Conservation (phyloP, 1,140 invertebrate species). For the Luehdorfia chinensis region DNA sequence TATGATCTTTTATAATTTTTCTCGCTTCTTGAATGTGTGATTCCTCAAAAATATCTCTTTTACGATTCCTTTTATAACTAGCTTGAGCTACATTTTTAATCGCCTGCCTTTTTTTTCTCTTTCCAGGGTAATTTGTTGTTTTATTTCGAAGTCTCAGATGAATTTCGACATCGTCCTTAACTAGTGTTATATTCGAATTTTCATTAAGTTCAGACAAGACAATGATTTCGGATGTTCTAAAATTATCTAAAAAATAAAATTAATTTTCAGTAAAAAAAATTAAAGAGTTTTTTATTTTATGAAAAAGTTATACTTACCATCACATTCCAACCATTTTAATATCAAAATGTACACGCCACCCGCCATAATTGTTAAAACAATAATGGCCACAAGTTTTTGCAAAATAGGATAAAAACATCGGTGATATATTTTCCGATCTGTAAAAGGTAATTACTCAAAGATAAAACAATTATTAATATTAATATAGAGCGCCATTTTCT, state of each 20-base stretch:
- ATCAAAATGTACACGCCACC: slow-evolving; percentile 33
- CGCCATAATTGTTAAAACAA: slow-evolving; percentile 27
- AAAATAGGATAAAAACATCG: slow-evolving; percentile 25
- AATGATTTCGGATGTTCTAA: slow-evolving; percentile 37
- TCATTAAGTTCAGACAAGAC: slow-evolving; percentile 35
- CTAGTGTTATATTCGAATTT: slow-evolving; percentile 34
- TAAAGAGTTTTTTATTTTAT: slow-evolving; percentile 24
- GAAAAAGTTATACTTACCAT: too few relatives aligned
- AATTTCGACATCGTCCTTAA: slow-evolving; percentile 32
- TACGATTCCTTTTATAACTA: slow-evolving; percentile 8
- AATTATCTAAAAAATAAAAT: slow-evolving; percentile 27
- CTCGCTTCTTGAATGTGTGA: slow-evolving; percentile 38
- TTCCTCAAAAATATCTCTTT: slow-evolving; percentile 32
- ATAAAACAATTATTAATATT: too few relatives aligned
- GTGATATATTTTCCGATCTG: slow-evolving; percentile 23
- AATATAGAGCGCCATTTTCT: too few relatives aligned
- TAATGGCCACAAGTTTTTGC: slow-evolving; percentile 24
- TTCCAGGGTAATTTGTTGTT: slow-evolving; percentile 23
- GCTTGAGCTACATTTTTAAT: slow-evolving; percentile 6
- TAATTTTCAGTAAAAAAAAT: neutral
- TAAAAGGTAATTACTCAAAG: slow-evolving; percentile 6
- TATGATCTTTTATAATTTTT: slow-evolving; percentile 48
- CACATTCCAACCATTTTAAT: slow-evolving; percentile 27
- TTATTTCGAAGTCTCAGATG: slow-evolving; percentile 35
- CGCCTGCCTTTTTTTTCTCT: slow-evolving; percentile 31